phyloP scores from a whole-genome alignment of 2,888 invertebrate genomes.

The Eilema depressum region DNA sequence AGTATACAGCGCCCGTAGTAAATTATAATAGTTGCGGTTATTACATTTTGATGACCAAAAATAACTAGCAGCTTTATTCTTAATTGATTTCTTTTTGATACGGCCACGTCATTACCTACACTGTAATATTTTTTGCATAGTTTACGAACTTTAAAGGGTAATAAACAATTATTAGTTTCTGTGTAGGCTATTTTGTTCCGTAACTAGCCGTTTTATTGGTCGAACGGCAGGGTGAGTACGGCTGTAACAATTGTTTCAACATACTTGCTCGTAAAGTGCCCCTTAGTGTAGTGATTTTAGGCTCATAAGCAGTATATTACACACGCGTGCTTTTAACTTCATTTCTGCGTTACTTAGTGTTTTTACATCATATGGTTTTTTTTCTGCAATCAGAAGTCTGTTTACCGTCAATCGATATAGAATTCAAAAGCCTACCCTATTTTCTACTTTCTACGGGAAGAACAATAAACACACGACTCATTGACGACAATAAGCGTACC shows the following conservation, averaged over 20 bases:
- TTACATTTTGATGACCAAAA: not conserved
- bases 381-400: not conserved
- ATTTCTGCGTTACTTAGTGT: not conserved
- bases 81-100: not conserved
- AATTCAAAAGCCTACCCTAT: too few species aligned
- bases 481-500: too few species aligned
- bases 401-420: too few species aligned
- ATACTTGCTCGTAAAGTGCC: constrained; percentile 5
- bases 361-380: not conserved
- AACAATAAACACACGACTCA: too few species aligned
- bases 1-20: not conserved
- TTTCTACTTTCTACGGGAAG: too few species aligned
- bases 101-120: not conserved
- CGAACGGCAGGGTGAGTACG: not conserved
- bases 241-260: not conserved
- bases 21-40: not conserved
- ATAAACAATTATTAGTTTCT: not conserved
- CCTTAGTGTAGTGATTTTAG: not conserved
- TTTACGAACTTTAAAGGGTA: not conserved
- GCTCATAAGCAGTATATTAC: constrained; percentile 1
- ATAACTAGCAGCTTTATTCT: not conserved
- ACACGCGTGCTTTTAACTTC: not conserved
- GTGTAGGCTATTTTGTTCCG: not conserved
- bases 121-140: constrained; percentile 2
- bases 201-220: not conserved